phyloP scores from a whole-genome alignment of 2,797 vertebrate species.

The Rhodeus uyekii region DNA sequence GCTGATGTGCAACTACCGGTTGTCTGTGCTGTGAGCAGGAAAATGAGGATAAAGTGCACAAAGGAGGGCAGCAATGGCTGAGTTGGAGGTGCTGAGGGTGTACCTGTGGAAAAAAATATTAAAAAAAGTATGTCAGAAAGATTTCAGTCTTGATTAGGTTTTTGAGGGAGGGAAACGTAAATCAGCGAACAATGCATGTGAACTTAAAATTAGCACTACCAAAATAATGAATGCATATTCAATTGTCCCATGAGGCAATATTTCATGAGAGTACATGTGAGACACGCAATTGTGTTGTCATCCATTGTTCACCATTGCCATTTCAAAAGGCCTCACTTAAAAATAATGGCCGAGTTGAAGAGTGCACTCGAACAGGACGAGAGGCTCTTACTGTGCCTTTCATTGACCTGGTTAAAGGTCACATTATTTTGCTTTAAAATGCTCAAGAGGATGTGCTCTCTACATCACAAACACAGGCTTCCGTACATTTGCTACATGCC shows the following conservation, averaged over 20 bases:
- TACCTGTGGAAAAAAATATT: constrained; percentile 77
- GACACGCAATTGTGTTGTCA: constrained; percentile 24
- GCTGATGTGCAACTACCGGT: constrained; percentile 79
- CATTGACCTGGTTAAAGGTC: constrained; percentile 25
- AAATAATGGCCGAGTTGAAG: constrained; percentile 50
- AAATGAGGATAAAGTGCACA: constrained; percentile 98
- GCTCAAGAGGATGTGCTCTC: constrained; percentile 25
- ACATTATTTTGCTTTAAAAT: constrained; percentile 40
- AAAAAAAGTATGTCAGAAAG: constrained; percentile 1
- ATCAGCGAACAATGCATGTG: neutral
- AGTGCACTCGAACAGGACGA: constrained; percentile 39
- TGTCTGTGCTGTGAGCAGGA: constrained; percentile 96
- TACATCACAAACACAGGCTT: neutral
- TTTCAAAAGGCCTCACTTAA: constrained; percentile 46
- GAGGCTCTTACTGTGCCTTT: constrained; percentile 36
- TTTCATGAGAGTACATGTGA: neutral
- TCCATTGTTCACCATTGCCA: constrained; percentile 44
- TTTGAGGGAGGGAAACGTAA: neutral
- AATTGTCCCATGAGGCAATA: neutral
- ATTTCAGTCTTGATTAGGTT: neutral
- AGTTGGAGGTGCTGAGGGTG: constrained; percentile 93
- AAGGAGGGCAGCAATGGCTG: constrained; percentile 93
- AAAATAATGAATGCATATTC: constrained; percentile 22
- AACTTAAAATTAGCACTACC: neutral
- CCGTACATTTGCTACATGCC: no score